A percentile compares a stretch with the other conserved stretches of the same genome.
Evolutionary conservation across 2,113 vertebrate genomes (phyloP).

Genomic region (Saccopteryx bilineata): DNA sequence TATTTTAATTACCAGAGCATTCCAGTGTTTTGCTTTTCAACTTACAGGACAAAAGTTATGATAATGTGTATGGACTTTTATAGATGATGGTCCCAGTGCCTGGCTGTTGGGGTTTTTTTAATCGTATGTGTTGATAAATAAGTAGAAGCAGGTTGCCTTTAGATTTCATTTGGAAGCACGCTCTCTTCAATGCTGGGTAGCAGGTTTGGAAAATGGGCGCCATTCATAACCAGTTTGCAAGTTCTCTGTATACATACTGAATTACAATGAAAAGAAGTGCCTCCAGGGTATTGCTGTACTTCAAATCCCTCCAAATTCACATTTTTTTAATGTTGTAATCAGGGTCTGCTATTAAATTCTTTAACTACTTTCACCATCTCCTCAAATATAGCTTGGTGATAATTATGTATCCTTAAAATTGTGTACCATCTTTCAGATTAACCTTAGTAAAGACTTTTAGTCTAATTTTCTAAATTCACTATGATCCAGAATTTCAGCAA

Average conservation of each 20-base stretch:
- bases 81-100: neutral
- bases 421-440: neutral
- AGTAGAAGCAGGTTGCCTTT: constrained; percentile 61
- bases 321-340: neutral
- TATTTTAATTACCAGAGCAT: constrained; percentile 40
- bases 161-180: constrained; percentile 70
- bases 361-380: constrained; percentile 37
- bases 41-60: neutral
- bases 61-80: neutral
- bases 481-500: neutral
- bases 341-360: constrained; percentile 38
- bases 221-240: constrained; percentile 41
- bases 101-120: neutral
- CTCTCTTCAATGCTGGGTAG: constrained; percentile 68
- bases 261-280: constrained; percentile 40
- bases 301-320: constrained; percentile 8
- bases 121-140: constrained; percentile 63
- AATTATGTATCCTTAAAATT: neutral
- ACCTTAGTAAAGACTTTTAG: neutral
- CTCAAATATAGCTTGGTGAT: constrained; percentile 20
- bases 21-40: neutral
- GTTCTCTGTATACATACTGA: neutral
- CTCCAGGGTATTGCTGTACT: neutral
- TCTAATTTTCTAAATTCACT: constrained; percentile 63
- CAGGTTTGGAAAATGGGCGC: neutral